Evolutionary conservation across 2,888 invertebrate species (phyloP).

Genomic region (Tetropium fuscum): DNA sequence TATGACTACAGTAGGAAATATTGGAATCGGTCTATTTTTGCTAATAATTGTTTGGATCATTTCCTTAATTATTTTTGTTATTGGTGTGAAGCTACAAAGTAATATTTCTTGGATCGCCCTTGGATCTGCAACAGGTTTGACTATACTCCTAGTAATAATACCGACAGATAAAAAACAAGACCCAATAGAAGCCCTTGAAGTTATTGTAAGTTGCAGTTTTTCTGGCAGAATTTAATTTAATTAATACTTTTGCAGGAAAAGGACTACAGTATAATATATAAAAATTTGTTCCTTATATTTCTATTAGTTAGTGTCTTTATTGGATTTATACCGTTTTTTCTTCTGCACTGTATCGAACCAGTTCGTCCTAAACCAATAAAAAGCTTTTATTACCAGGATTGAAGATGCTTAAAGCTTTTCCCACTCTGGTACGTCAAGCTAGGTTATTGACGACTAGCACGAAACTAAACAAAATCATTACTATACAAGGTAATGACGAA

Average conservation of each 20-base stretch:
- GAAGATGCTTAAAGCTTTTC: conserved; percentile 36
- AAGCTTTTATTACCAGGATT: conserved; percentile 51
- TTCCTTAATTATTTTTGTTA: conserved; percentile 73
- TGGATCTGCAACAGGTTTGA: conserved; percentile 69
- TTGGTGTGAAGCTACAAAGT: conserved; percentile 75
- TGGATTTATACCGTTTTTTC: conserved; percentile 66
- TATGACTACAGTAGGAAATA: conserved; percentile 60
- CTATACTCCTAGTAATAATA: conserved; percentile 71
- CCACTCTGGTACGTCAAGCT: conserved; percentile 7
- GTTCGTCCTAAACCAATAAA: conserved; percentile 65
- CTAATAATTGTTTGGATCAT: conserved; percentile 74
- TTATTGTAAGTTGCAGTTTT: conserved; percentile 29
- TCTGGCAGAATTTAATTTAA: background rate
- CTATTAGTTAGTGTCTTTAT: conserved; percentile 65
- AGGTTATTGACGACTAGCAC: conserved; percentile 50
- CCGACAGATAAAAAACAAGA: conserved; percentile 64
- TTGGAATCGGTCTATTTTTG: conserved; percentile 77
- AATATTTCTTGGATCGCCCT: conserved; percentile 74
- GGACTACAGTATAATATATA: conserved; percentile 69
- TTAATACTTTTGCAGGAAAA: conserved; percentile 63
- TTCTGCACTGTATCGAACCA: conserved; percentile 67
- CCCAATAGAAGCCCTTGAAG: conserved; percentile 39
- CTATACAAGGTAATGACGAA: conserved; percentile 80
- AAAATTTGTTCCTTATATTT: conserved; percentile 65
- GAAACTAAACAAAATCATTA: conserved; percentile 61